Percentiles rank a stretch among this genome's conserved stretches.
These are phyloP conservation scores for Onychostruthus taczanowskii DNA, from an alignment of 2,113 vertebrate genomes.

Conservation along the genomic window DNA sequence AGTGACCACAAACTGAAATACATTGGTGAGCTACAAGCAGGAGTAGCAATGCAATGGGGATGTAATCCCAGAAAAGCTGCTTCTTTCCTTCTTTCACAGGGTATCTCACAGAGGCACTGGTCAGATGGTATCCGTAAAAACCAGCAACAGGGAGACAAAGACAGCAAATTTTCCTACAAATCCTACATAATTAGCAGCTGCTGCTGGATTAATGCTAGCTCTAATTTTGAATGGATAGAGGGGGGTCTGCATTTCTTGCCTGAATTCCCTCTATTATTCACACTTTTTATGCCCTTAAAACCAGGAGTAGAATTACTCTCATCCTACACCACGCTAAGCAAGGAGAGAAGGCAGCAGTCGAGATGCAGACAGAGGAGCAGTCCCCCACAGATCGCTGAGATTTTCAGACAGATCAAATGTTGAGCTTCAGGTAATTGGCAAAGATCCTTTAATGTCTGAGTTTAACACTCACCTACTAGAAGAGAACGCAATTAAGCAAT, in stretches of 20 bases:
- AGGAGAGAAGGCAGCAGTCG: background rate
- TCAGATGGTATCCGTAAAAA: constrained; percentile 4
- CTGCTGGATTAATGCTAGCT: constrained; percentile 24
- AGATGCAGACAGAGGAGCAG: constrained; percentile 9
- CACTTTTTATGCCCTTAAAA: background rate
- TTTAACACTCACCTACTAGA: constrained; percentile 66
- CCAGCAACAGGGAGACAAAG: background rate
- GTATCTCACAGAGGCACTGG: background rate
- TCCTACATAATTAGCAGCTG: constrained; percentile 44
- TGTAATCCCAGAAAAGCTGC: constrained; percentile 19
- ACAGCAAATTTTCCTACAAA: constrained; percentile 28
- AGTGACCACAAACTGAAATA: background rate
- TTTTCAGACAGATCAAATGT: constrained; percentile 64
- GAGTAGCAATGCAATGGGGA: background rate
- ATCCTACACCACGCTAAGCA: background rate
- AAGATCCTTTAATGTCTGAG: constrained; percentile 68
- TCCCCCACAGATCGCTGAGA: background rate
- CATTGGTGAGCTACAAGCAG: background rate
- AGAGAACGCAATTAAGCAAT: constrained; percentile 63
- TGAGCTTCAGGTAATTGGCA: constrained; percentile 69
- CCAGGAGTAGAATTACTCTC: background rate
- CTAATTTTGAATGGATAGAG: background rate
- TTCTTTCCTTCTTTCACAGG: background rate
- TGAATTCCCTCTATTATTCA: background rate
- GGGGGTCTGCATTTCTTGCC: background rate